A percentile compares a stretch with the other conserved stretches of the same genome.
phyloP scores from a whole-genome alignment of 2,113 vertebrate genomes.

The Pavo muticus region DNA sequence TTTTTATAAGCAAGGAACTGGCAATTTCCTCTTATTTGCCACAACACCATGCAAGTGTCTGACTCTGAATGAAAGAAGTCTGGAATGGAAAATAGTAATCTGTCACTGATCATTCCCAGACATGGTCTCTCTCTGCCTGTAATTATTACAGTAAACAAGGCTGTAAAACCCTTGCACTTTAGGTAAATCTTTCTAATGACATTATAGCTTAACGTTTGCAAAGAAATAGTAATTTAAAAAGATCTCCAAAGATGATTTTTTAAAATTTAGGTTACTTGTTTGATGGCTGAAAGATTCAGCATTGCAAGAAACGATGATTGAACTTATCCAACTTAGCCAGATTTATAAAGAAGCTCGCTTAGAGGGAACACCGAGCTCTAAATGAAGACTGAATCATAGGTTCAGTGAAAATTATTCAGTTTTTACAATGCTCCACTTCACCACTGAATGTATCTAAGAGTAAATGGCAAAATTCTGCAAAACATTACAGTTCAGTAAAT shows the following conservation, averaged over 20 bases:
- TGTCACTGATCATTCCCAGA: background rate
- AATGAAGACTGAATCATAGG: background rate
- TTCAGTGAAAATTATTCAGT: constrained; percentile 53
- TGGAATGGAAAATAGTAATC: background rate
- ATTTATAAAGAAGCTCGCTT: background rate
- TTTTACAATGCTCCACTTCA: background rate
- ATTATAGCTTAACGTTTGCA: background rate
- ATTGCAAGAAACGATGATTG: background rate
- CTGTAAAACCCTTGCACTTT: background rate
- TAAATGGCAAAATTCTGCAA: constrained; percentile 38
- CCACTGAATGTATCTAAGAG: constrained; percentile 24
- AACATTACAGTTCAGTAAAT: constrained; percentile 28
- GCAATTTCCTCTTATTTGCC: constrained; percentile 29
- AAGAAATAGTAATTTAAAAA: background rate
- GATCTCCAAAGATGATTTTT: background rate
- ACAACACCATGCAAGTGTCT: constrained; percentile 3
- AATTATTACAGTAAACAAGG: background rate
- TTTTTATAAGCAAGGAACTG: constrained; percentile 3
- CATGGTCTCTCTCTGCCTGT: background rate
- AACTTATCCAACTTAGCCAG: background rate
- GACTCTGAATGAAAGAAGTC: background rate
- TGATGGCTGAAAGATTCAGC: background rate
- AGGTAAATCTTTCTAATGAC: background rate
- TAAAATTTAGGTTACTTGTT: background rate
- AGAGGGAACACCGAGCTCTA: background rate